Base-by-base conservation (phyloP, 1,140 invertebrate genomes). In the Stratiolaelaps scimitus region DNA sequence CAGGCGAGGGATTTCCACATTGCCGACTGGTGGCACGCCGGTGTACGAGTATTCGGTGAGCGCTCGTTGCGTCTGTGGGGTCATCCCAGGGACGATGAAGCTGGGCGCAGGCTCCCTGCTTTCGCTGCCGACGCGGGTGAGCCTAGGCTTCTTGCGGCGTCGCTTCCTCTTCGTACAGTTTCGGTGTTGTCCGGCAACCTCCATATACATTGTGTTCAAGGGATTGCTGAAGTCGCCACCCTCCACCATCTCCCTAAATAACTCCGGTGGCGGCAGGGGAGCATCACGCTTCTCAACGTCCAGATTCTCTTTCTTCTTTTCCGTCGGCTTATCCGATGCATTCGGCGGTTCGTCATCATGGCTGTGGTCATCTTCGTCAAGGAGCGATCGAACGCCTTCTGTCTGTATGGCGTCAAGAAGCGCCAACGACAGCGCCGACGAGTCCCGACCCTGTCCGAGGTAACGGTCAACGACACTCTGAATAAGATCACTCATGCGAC, bases 161-260 rank as follows among this genome's bases (percentile, higher is more conserved):
- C 53, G 53, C 20, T 60, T 60, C 4, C 53, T 15, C 20, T 60
- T 60, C n/a, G 53, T 60, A 34, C 53, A 60, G 10, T 60, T 60
- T 17, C 23, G 15, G 17, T 60, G 26, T 17, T 17, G 26, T 17
- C 34, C 34, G 23, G 53, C 23, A 34, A 60, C 23, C 20, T 60
- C 53, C 53, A 60, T 60, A 34, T 60, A 34, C 53, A 60, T 26
- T 23, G 53, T 19, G 5, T 26, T 26, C 15, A 26, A 23, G 26
- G 53, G 23, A 60, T 26, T 60, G 53, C 34, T 34, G 15, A 60
- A 34, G 20, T 60, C 53, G 7, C 28, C 47, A 29, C 53, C 53
- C 5, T 40, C 34, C 15, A 60, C 26, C 15, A 60, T 15, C 17
- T 60, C 53, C 17, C 26, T 15, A 23, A 60, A 26, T 23, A 60